phyloP scores from a whole-genome alignment of 2,888 invertebrate genomes.

The Dinocampus coccinellae region DNA sequence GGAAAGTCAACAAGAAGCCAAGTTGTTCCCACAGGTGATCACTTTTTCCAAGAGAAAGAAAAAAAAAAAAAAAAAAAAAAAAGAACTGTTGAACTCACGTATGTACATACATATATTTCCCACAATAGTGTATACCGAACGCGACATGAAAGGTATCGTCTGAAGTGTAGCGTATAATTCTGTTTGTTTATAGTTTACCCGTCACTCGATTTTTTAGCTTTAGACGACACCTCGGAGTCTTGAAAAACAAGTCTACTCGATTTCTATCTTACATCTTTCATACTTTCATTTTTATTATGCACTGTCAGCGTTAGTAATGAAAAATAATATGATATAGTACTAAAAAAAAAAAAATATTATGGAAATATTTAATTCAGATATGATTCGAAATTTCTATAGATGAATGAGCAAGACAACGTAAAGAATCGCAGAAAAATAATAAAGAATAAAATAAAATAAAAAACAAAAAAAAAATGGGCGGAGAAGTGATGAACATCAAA shows the following conservation, averaged over 20 bases:
- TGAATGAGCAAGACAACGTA: background rate
- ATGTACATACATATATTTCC: conserved; percentile 27
- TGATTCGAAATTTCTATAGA: too few species aligned
- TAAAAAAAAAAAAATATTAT: too few species aligned
- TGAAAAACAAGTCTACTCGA: conserved; percentile 56
- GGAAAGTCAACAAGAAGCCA: too few species aligned
- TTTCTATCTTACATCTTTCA: conserved; percentile 27
- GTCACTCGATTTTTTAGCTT: conserved; percentile 65
- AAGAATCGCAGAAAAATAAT: background rate
- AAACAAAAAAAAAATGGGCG: conserved; percentile 21
- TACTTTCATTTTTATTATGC: conserved; percentile 26
- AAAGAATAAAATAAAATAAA: conserved; percentile 20
- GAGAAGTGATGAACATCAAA: conserved; percentile 42
- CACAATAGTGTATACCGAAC: conserved; percentile 37
- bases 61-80: too few species aligned
- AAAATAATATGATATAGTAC: too few species aligned
- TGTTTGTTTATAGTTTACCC: conserved; percentile 65
- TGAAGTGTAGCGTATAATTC: conserved; percentile 59
- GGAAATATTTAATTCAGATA: too few species aligned
- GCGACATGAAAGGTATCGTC: conserved; percentile 50
- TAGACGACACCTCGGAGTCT: conserved; percentile 63
- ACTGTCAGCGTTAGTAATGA: too few species aligned
- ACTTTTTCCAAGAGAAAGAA: too few species aligned
- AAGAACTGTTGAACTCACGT: conserved; percentile 31
- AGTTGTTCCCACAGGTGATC: too few species aligned